Conservation (phyloP, 2,113 vertebrate species). For the Lagopus leucura region DNA sequence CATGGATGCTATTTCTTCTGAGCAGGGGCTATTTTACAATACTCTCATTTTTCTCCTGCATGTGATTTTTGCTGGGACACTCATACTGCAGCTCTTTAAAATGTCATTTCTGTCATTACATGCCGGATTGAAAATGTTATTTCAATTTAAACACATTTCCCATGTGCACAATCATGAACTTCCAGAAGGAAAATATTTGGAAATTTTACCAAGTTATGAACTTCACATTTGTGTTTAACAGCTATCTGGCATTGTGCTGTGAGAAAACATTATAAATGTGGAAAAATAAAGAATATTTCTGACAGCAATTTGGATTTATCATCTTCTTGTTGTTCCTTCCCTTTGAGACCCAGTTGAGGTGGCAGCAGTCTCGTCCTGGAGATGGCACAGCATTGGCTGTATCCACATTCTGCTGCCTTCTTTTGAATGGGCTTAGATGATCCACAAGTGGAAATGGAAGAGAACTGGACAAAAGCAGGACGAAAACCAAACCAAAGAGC, state of each 20-base stretch:
- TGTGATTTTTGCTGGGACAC: neutral
- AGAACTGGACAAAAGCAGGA: neutral
- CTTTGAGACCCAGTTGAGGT: conserved; percentile 16
- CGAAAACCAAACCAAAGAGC: neutral
- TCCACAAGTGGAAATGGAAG: neutral
- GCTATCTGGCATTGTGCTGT: neutral
- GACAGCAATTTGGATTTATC: neutral
- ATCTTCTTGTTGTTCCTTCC: neutral
- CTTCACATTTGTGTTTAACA: neutral
- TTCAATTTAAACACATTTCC: conserved; percentile 6
- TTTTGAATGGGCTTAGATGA: neutral
- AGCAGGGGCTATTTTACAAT: neutral
- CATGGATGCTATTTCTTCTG: rapidly evolving
- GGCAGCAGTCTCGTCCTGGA: neutral
- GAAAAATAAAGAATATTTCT: neutral
- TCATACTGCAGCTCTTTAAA: neutral
- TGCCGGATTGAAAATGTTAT: conserved; percentile 6
- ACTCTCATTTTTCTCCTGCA: neutral
- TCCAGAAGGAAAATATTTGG: conserved; percentile 1
- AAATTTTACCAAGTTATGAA: conserved; percentile 24
- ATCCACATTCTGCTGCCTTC: neutral
- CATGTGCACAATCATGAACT: neutral
- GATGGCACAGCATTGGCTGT: neutral
- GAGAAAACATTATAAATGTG: neutral
- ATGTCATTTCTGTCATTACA: neutral